Base-by-base conservation (phyloP, 2,888 invertebrate species). In the Patella depressa region DNA sequence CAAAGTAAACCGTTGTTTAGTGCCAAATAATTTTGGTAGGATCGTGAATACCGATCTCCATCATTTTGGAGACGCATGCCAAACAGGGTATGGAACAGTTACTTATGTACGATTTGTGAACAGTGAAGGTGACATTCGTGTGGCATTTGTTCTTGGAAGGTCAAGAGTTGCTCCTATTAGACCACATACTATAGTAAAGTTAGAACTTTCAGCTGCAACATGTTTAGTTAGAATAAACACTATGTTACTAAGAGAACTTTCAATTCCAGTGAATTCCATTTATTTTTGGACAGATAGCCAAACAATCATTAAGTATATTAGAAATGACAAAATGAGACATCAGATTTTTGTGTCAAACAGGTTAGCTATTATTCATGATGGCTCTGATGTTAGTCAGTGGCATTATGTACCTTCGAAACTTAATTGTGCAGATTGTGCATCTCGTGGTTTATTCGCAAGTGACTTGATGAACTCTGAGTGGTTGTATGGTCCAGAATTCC, bases 371-470 rank as follows among this genome's bases (percentile, higher is more conserved):
- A 65, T 65, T 65, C 19, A 19, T 19, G 65, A 65, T n/a, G 65
- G 65, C 65, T 79, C 72, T 55, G 72, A 55, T 53, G 73, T 15
- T 75, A 24, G 70, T n/a, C 77, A 80, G 59, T 83, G 83, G 82
- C 75, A 75, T 34, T 73, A 19, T 11, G 71, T 4, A 81, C 82
- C 11, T n/a, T 54, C 53, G 73, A 72, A 2, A 82, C 45, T 45
- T 45, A 45, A 83, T 34, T 80, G 79, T 29, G 81, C 82, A n/a
- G 82, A 81, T 59, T 24, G 72, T 34, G 78, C 78, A 7, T 82
- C 81, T 9, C 54, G 81, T 17, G 82, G 82, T 11, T 29, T 75
- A 11, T 71, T 15, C 53, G 78, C 75, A 14, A 70, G 73, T 5
- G 74, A 77, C 17, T 45, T 82, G 69, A 54, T 69, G 9, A 19